Percentiles rank a stretch among this genome's conserved stretches.
Conservation (phyloP, 2,888 invertebrate genomes). For the Philhelius pedissequus region DNA sequence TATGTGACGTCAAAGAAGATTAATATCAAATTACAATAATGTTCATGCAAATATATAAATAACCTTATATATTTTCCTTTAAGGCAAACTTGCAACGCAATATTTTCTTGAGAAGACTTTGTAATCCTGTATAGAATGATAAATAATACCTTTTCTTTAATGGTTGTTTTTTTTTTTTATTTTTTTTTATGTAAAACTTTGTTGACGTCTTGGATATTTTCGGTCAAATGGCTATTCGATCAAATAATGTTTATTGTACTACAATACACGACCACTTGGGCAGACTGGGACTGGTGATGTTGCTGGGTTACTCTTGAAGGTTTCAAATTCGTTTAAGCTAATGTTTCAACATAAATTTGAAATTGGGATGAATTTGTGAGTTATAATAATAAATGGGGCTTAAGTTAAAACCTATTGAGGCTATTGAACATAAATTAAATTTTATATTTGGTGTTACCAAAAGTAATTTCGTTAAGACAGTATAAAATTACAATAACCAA, state of each 20-base stretch:
- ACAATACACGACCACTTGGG: background rate
- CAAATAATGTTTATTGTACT: too few relatives aligned
- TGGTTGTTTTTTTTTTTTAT: background rate
- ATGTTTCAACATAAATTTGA: background rate
- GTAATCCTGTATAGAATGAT: background rate
- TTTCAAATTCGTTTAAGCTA: background rate
- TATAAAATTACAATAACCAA: background rate
- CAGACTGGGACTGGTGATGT: too few relatives aligned
- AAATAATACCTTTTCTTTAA: background rate
- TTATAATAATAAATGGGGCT: background rate
- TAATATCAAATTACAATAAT: conserved; percentile 14
- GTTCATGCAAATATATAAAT: background rate
- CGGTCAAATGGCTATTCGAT: background rate
- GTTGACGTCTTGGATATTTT: background rate
- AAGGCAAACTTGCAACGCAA: background rate
- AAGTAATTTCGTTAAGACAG: background rate
- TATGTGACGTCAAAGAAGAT: conserved; percentile 3
- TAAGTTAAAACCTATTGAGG: background rate
- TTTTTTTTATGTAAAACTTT: background rate
- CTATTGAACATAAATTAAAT: background rate
- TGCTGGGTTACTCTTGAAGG: background rate
- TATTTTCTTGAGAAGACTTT: background rate
- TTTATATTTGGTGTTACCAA: background rate
- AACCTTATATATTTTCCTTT: background rate
- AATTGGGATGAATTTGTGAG: background rate